phyloP scores from a whole-genome alignment of 1,140 invertebrate genomes.

The Armadillidium nasatum region DNA sequence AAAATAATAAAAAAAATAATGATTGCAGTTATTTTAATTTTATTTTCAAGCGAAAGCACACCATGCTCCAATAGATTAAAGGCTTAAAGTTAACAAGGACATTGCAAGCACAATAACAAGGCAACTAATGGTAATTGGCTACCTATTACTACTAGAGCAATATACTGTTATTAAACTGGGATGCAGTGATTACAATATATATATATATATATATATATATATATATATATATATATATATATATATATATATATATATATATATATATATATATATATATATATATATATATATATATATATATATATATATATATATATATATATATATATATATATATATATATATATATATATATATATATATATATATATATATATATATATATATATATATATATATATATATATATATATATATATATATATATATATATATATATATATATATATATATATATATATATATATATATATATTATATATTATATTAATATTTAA shows the following conservation, averaged over 20 bases:
- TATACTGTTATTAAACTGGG: background rate
- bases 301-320: conserved; percentile 22
- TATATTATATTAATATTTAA: no score
- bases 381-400: no score
- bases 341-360: conserved; percentile 20
- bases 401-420: no score
- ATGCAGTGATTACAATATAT: conserved; percentile 16
- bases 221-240: conserved; percentile 25
- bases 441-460: no score
- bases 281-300: background rate
- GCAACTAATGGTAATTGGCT: background rate
- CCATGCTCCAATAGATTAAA: background rate
- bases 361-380: no score
- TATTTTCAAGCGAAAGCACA: background rate
- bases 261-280: conserved; percentile 13
- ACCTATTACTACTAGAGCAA: background rate
- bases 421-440: no score
- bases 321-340: conserved; percentile 25
- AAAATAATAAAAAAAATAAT: no score
- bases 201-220: conserved; percentile 27
- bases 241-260: conserved; percentile 23
- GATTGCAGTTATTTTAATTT: no score
- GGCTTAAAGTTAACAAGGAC: background rate
- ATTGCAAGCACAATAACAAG: background rate
- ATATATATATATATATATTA: no score